Percentiles rank a stretch among this genome's conserved stretches.
These are phyloP conservation scores for Penelope pileata DNA, from an alignment of 2,113 vertebrate genomes.

Conservation along the genomic window DNA sequence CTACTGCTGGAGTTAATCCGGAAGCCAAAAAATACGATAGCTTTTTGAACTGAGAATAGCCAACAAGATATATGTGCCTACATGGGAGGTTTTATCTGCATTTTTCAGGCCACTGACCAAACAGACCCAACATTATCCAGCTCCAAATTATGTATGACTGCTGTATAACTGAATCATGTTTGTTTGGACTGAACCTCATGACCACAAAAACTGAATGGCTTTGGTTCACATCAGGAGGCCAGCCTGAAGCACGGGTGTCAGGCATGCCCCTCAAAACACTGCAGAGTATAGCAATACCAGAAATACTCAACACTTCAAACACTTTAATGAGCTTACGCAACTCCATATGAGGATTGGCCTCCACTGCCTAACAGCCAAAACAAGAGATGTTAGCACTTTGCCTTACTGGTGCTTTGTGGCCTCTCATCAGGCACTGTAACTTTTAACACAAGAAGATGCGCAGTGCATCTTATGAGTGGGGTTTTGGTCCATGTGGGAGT, in stretches of 20 bases:
- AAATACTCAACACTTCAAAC: background rate
- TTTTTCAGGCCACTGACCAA: background rate
- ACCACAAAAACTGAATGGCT: fast-evolving
- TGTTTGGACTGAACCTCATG: background rate
- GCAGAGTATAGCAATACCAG: background rate
- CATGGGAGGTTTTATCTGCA: background rate
- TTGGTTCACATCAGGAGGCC: background rate
- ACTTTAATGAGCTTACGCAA: background rate
- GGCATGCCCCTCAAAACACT: background rate
- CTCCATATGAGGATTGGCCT: background rate
- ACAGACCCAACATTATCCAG: background rate
- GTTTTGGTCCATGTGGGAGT: background rate
- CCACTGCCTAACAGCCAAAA: fast-evolving
- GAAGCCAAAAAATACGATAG: background rate
- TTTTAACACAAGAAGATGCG: background rate
- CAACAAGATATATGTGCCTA: background rate
- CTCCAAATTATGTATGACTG: background rate
- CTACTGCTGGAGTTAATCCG: background rate
- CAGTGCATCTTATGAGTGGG: fast-evolving
- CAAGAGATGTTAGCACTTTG: background rate
- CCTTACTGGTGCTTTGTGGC: no score
- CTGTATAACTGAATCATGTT: background rate
- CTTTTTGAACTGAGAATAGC: background rate
- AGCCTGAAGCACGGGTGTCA: background rate
- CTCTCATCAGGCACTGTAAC: background rate